phyloP scores from a whole-genome alignment of 1,140 invertebrate genomes.

The Gryon sp. region DNA sequence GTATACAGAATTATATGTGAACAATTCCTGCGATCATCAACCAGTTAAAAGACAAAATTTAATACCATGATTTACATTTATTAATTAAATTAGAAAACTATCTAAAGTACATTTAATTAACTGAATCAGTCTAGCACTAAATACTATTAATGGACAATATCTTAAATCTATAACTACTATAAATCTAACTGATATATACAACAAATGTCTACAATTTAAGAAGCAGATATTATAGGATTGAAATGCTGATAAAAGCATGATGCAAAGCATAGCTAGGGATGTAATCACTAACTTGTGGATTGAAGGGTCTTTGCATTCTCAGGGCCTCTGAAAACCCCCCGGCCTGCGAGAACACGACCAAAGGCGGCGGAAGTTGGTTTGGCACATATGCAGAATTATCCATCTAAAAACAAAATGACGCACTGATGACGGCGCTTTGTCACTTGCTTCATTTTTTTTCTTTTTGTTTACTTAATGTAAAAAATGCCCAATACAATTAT shows the following conservation, averaged over 20 bases:
- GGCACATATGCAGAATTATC: constrained; percentile 85
- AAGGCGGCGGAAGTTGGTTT: constrained; percentile 87
- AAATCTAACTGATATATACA: too few species aligned
- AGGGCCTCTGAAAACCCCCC: constrained; percentile 86
- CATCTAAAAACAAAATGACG: constrained; percentile 79
- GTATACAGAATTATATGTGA: too few species aligned
- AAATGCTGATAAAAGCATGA: constrained; percentile 19
- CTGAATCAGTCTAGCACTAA: too few species aligned
- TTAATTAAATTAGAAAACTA: too few species aligned
- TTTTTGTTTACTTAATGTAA: too few species aligned
- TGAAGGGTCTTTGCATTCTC: constrained; percentile 87
- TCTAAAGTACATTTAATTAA: too few species aligned
- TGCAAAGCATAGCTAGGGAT: constrained; percentile 47
- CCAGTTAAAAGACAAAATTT: too few species aligned
- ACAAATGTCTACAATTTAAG: background rate
- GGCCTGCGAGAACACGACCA: constrained; percentile 90
- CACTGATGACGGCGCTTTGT: constrained; percentile 40
- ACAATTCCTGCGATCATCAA: too few species aligned
- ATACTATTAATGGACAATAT: too few species aligned
- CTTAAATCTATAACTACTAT: too few species aligned
- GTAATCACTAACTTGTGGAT: constrained; percentile 82
- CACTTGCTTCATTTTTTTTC: constrained; percentile 5
- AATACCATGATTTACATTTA: too few species aligned
- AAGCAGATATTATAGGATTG: background rate
- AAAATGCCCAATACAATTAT: too few species aligned